phyloP scores from a whole-genome alignment of 2,113 vertebrate genomes.

The Orientallactaga bullata region DNA sequence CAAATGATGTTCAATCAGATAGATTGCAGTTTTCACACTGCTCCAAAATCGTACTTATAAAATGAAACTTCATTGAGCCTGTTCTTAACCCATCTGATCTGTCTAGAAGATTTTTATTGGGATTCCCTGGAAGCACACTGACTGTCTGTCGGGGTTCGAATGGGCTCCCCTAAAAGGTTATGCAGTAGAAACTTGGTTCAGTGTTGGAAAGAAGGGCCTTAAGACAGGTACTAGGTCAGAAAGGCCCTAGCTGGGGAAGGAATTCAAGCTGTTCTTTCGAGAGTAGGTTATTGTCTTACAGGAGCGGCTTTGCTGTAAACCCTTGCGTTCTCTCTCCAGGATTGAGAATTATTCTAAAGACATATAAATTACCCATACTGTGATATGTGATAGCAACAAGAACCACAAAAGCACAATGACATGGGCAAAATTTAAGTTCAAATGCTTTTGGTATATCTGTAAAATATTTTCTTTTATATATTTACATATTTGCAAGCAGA shows the following conservation, averaged over 20 bases:
- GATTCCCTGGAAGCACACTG: background rate
- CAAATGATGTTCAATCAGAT: background rate
- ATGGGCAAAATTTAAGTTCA: background rate
- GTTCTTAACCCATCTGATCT: slow-evolving; percentile 14
- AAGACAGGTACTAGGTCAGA: background rate
- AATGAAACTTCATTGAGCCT: background rate
- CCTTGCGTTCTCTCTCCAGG: no score
- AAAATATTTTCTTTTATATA: no score
- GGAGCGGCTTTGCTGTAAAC: no score
- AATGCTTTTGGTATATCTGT: background rate
- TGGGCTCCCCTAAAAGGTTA: background rate
- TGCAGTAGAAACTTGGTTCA: background rate
- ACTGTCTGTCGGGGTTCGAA: background rate
- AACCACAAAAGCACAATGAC: background rate
- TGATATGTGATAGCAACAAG: background rate
- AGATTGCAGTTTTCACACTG: slow-evolving; percentile 9
- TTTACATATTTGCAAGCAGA: no score
- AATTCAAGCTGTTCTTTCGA: background rate
- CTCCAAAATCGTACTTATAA: background rate
- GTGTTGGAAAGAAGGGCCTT: background rate
- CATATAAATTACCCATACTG: background rate
- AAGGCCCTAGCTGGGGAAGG: background rate
- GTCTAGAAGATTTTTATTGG: background rate
- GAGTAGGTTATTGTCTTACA: background rate
- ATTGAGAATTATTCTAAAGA: background rate